Conservation (phyloP, 2,888 invertebrate genomes). For the Metalampra italica region DNA sequence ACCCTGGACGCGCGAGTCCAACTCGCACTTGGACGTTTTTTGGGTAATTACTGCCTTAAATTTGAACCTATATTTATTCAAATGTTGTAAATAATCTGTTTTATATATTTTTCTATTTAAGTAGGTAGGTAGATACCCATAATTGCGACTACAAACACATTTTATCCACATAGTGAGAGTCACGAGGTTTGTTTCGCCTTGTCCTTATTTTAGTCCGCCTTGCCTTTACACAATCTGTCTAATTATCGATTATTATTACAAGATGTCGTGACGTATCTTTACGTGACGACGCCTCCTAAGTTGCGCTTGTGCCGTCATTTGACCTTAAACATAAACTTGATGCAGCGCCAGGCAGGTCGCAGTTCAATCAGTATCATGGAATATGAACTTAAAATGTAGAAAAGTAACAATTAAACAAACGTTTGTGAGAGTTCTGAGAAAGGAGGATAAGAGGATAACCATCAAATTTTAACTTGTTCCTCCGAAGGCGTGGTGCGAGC, state of each 20-base stretch:
- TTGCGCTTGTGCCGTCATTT: background rate
- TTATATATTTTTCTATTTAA: too few relatives aligned
- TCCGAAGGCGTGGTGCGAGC: background rate
- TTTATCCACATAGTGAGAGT: background rate
- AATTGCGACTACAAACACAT: background rate
- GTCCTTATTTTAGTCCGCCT: constrained; percentile 44
- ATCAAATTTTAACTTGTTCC: background rate
- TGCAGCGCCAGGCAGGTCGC: background rate
- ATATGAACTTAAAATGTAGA: too few relatives aligned
- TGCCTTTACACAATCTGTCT: constrained; percentile 38
- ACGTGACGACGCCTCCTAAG: background rate
- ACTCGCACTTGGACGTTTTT: too few relatives aligned
- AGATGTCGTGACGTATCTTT: constrained; percentile 19
- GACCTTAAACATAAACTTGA: background rate
- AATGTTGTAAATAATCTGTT: too few relatives aligned
- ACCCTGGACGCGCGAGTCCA: too few relatives aligned
- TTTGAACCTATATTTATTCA: too few relatives aligned
- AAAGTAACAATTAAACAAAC: background rate
- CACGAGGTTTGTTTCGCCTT: constrained; percentile 34
- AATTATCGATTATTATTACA: constrained; percentile 35
- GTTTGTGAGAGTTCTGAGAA: background rate
- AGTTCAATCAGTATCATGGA: too few relatives aligned
- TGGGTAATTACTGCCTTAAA: too few relatives aligned
- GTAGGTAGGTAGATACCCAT: too few relatives aligned
- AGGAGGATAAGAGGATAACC: background rate